A percentile compares a stretch with the other conserved stretches of the same genome.
Conservation (phyloP, 1,140 invertebrate genomes). For the Nomia melanderi region DNA sequence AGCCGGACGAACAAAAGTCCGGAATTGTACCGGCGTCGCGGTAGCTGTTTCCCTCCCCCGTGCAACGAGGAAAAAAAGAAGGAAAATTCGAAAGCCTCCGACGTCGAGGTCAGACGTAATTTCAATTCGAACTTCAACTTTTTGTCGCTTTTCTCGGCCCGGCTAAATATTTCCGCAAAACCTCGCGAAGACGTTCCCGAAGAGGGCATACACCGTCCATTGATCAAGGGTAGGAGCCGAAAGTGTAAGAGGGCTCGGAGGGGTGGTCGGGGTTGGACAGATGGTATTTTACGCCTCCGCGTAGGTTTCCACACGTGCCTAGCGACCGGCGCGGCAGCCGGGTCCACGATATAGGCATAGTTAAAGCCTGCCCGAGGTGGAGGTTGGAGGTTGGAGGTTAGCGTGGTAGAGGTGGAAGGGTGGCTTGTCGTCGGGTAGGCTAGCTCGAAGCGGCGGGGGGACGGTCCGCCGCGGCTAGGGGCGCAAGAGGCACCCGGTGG, state of each 20-base stretch:
- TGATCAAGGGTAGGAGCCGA: conserved; percentile 8
- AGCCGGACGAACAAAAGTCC: too few relatives aligned
- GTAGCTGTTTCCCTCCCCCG: too few relatives aligned
- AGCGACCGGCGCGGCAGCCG: conserved; percentile 48
- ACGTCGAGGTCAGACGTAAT: too few relatives aligned
- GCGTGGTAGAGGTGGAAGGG: conserved; percentile 26
- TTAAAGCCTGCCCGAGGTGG: conserved; percentile 34
- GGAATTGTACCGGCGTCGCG: too few relatives aligned
- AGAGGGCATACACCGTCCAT: not conserved
- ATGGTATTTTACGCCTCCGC: conserved; percentile 54
- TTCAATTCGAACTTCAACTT: too few relatives aligned
- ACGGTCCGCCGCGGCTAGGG: conserved; percentile 56
- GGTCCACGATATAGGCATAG: conserved; percentile 40
- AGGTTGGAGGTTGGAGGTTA: conserved; percentile 46
- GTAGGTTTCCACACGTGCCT: conserved; percentile 58
- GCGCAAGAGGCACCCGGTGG: conserved; percentile 56
- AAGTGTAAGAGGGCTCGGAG: conserved; percentile 5
- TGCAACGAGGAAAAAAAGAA: too few relatives aligned
- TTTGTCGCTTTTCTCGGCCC: too few relatives aligned
- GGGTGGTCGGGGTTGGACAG: conserved; percentile 37
- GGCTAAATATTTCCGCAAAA: too few relatives aligned
- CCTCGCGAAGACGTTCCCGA: not conserved
- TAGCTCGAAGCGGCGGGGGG: conserved; percentile 38
- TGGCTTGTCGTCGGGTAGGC: conserved; percentile 5
- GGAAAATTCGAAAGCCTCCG: too few relatives aligned